Evolutionary conservation across 1,140 invertebrate genomes (phyloP), one percentile per base, ranked within the genome.

Genomic region (Halesus radiatus): DNA sequence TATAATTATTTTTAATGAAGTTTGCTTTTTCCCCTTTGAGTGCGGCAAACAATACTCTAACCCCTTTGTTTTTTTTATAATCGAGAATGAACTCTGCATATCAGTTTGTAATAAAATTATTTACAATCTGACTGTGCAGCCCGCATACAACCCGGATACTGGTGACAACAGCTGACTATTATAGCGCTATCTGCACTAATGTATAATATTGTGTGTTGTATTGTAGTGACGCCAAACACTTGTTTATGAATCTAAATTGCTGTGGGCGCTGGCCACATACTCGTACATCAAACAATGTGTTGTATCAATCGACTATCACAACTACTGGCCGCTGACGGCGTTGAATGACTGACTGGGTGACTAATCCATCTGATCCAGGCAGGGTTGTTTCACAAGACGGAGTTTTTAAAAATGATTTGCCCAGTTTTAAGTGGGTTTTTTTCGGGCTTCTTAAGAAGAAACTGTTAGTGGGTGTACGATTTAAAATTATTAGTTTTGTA

Each of bases 321-420:
- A 23, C n/a, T n/a, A n/a, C n/a, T n/a, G n/a, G n/a, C n/a, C n/a
- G n/a, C n/a, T n/a, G n/a, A 18, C 10, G 56, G 56, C 23, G n/a
- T n/a, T 3, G 37, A 8, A 1, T 45, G 37, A 45, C 8, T 45
- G 37, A 23, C 56, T 23, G 6, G 6, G 56, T 60, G 56, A 60
- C 56, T 60, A 60, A 60, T 60, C 15, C 18, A 45, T 45, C 56
- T 23, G 56, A 60, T 60, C 56, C 56, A 7, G 56, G 56, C n/a
- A n/a, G n/a, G n/a, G n/a, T n/a, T n/a, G n/a, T n/a, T n/a, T n/a
- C n/a, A n/a, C n/a, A n/a, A n/a, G n/a, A n/a, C n/a, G n/a, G n/a
- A n/a, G n/a, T n/a, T n/a, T n/a, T n/a, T n/a, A n/a, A n/a, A n/a
- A n/a, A n/a, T n/a, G n/a, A n/a, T n/a, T n/a, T n/a, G n/a, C n/a